Percentiles rank a stretch among this genome's conserved stretches.
These are phyloP conservation scores for Rhodophaea formosa DNA, from an alignment of 2,888 invertebrate genomes.

Conservation along the genomic window DNA sequence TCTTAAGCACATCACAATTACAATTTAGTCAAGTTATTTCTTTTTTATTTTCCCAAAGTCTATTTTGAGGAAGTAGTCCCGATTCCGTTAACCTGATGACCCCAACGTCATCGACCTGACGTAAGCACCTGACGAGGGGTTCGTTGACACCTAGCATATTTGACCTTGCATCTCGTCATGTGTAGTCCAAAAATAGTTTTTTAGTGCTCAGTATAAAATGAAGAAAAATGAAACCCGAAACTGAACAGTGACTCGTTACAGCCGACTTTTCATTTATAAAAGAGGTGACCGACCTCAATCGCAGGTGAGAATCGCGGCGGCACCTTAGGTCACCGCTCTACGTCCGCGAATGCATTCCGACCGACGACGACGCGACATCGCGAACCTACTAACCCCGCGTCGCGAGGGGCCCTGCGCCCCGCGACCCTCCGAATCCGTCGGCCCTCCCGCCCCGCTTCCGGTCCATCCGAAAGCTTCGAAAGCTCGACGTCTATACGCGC, in stretches of 20 bases:
- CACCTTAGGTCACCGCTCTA: slow-evolving; percentile 78
- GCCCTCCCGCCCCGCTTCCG: slow-evolving; percentile 68
- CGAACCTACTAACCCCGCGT: slow-evolving; percentile 80
- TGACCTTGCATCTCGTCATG: slow-evolving; percentile 72
- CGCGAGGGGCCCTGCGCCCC: slow-evolving; percentile 76
- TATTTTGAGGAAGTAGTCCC: slow-evolving; percentile 23
- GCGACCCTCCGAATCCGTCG: slow-evolving; percentile 73
- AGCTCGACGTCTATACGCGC: slow-evolving; percentile 69
- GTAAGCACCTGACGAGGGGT: slow-evolving; percentile 69
- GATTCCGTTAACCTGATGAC: slow-evolving; percentile 45
- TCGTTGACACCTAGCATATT: slow-evolving; percentile 73
- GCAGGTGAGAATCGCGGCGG: slow-evolving; percentile 72
- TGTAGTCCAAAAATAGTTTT: slow-evolving; percentile 64
- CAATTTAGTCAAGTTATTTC: slow-evolving; percentile 33
- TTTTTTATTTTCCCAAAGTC: slow-evolving; percentile 23
- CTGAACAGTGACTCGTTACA: slow-evolving; percentile 27
- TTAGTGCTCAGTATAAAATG: slow-evolving; percentile 27
- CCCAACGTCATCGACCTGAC: slow-evolving; percentile 76
- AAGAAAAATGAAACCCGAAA: slow-evolving; percentile 35
- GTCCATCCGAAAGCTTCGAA: slow-evolving; percentile 77
- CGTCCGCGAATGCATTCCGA: slow-evolving; percentile 80
- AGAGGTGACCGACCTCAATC: slow-evolving; percentile 62
- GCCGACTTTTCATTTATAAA: slow-evolving; percentile 44
- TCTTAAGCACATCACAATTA: slow-evolving; percentile 30
- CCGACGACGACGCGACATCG: slow-evolving; percentile 78